Evolutionary conservation across 2,113 vertebrate genomes (phyloP).

Genomic region (Edolisoma coerulescens): DNA sequence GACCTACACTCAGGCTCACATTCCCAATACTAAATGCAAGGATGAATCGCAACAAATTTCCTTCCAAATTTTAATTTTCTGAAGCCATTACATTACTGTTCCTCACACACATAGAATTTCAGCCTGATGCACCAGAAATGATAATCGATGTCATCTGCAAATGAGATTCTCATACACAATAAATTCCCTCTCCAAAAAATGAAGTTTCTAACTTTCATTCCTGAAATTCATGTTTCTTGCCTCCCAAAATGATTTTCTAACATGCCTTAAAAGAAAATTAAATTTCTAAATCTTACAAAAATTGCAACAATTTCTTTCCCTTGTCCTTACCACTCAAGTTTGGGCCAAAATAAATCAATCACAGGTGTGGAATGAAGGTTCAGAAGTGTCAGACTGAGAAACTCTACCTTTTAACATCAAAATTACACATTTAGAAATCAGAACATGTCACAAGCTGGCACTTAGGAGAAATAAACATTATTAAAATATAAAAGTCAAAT

Average conservation of each 20-base stretch:
- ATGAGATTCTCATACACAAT: neutral
- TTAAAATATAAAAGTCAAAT: neutral
- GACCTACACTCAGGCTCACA: neutral
- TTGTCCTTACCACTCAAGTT: neutral
- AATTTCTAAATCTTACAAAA: neutral
- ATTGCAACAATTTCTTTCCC: neutral
- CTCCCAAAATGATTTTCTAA: neutral
- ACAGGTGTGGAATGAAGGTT: neutral
- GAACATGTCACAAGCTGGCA: neutral
- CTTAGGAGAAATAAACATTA: neutral
- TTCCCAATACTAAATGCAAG: neutral
- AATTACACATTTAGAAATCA: neutral
- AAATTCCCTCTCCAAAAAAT: neutral
- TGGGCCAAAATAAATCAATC: neutral
- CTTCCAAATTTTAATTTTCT: neutral
- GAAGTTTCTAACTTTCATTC: neutral
- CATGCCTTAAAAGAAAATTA: neutral
- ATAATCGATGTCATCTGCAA: neutral
- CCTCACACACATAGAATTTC: neutral
- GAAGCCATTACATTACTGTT: neutral
- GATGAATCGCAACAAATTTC: neutral
- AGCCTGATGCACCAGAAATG: neutral
- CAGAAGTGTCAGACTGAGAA: neutral
- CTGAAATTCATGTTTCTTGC: neutral
- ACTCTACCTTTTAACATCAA: neutral